Percentiles rank a stretch among this genome's conserved stretches.
These are phyloP conservation scores for Mimumesa dahlbomi DNA, from an alignment of 2,888 invertebrate species.

Conservation along the genomic window DNA sequence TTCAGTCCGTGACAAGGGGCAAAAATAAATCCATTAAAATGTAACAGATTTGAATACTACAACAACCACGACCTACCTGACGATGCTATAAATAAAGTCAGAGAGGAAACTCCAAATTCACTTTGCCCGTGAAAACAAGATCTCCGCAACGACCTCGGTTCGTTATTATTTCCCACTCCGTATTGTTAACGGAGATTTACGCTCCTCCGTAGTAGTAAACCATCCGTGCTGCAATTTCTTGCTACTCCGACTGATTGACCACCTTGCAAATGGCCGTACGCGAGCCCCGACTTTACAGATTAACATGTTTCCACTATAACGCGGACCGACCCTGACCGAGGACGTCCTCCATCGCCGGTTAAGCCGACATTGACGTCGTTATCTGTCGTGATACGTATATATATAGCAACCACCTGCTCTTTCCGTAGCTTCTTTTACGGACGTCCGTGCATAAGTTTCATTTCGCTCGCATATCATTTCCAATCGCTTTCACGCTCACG, in stretches of 20 bases:
- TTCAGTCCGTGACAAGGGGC: too few species aligned
- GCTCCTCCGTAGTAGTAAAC: constrained; percentile 53
- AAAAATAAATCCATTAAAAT: too few species aligned
- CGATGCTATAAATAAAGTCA: too few species aligned
- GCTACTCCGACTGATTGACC: constrained; percentile 58
- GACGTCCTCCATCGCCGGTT: constrained; percentile 29
- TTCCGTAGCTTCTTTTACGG: background rate
- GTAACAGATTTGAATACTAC: too few species aligned
- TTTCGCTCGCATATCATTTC: too few species aligned
- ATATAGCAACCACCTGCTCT: background rate
- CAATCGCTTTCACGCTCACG: too few species aligned
- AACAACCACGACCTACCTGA: too few species aligned
- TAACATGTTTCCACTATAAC: constrained; percentile 57
- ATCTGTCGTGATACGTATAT: constrained; percentile 33
- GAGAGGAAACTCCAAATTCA: too few species aligned
- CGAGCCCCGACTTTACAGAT: constrained; percentile 35
- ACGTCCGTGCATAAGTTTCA: too few species aligned
- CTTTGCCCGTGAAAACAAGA: too few species aligned
- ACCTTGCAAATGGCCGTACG: constrained; percentile 37
- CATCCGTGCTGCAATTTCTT: constrained; percentile 57
- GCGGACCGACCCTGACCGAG: constrained; percentile 38
- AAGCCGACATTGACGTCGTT: constrained; percentile 52
- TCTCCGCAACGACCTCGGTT: constrained; percentile 41
- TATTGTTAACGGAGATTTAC: constrained; percentile 66
- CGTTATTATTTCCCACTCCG: constrained; percentile 46